These are phyloP conservation scores for Bombus polaris DNA, from an alignment of 1,140 invertebrate species.

Conservation along the genomic window DNA sequence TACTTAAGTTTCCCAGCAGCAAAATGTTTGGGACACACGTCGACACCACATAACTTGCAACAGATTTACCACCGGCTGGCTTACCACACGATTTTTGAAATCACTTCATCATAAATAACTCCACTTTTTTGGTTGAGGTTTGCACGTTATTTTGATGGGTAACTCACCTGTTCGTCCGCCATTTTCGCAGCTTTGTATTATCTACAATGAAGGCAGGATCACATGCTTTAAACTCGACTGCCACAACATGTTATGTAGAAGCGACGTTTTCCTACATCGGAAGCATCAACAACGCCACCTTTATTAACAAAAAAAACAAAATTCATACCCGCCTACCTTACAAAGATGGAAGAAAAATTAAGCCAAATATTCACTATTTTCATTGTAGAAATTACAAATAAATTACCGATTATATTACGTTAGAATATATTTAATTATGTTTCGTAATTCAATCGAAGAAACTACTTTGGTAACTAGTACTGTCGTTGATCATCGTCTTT, in stretches of 20 bases:
- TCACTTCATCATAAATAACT: slow-evolving; percentile 47
- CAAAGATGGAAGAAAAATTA: neutral
- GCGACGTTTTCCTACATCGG: slow-evolving; percentile 33
- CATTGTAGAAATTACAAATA: neutral
- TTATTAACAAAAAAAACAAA: slow-evolving; percentile 29
- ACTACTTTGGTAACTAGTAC: neutral
- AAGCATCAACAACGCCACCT: slow-evolving; percentile 47
- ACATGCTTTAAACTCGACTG: slow-evolving; percentile 61
- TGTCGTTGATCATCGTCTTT: neutral
- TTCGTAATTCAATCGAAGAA: neutral
- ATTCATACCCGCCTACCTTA: neutral
- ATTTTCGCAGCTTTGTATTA: slow-evolving; percentile 84
- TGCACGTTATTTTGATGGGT: slow-evolving; percentile 73
- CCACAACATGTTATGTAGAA: slow-evolving; percentile 51
- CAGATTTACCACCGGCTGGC: slow-evolving; percentile 38
- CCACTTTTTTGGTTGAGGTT: slow-evolving; percentile 38
- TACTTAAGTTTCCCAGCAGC: slow-evolving; percentile 18
- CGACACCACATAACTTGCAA: slow-evolving; percentile 41
- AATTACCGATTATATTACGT: neutral
- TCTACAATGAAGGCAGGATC: slow-evolving; percentile 72
- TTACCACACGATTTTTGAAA: slow-evolving; percentile 27
- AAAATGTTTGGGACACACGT: slow-evolving; percentile 45
- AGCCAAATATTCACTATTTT: neutral
- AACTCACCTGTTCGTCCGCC: slow-evolving; percentile 86
- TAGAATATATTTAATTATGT: neutral